Base-by-base conservation (phyloP, 64 coral and sea anemone species). In the Exaiptasia diaphana region DNA sequence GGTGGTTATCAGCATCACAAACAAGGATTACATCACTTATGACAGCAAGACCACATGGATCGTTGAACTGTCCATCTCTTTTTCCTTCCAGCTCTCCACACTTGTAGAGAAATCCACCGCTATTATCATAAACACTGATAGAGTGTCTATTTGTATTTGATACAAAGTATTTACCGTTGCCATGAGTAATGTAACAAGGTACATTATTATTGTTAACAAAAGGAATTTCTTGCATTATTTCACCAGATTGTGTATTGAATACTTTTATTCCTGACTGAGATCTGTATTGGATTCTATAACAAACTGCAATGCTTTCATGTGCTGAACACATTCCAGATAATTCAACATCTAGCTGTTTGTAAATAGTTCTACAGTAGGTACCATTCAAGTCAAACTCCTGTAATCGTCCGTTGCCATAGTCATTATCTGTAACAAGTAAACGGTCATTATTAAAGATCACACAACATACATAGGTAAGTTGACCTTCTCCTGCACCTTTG, bases 11-110 rank as follows among this genome's bases (percentile, higher is more conserved):
- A 25, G 12, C 73, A 38, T 85, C 82, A 21, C 82, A 85, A 55
- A 85, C 82, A 9, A 85, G 53, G 11, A 85, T 29, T 31, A 61
- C 62, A 28, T 74, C 60, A 18, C 68, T 57, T 27, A 61, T 56
- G 8, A 85, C 23, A 2, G 6, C 82, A 10, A 85, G 54, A 0
- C 82, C 82, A 30, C 41, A 13, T 17, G 68, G 25, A 1, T 13
- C 45, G 38, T 30, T 44, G 2, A 85, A 58, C 39, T 63, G 55
- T 3, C 45, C 82, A 12, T 35, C 34, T 28, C 49, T 42, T 12
- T 4, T 34, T 6, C 54, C 53, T 9, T 33, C 4, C n/a, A n/a
- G n/a, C 0, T 40, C 43, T n/a, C 82, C 82, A 27, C 73, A 61
- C 0, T 48, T 40, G 14, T 43, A 59, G 0, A 48, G 11, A 36